These are phyloP conservation scores for Sebastes goodei DNA, from an alignment of 2,797 vertebrate species.

Conservation along the genomic window DNA sequence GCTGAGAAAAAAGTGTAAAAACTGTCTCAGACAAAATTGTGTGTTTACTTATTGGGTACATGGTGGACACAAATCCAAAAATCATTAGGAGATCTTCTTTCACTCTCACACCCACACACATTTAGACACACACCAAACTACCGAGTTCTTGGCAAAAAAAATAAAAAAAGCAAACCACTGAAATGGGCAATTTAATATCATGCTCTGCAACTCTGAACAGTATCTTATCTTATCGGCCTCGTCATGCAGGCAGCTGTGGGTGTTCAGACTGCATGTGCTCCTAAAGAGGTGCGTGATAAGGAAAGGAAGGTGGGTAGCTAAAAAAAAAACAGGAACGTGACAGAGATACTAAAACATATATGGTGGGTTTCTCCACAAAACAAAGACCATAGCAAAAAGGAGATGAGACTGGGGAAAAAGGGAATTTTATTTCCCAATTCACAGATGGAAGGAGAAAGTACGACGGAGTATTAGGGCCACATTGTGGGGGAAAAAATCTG, in stretches of 20 bases:
- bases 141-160: not conserved
- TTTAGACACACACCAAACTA: not conserved
- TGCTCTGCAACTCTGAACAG: conserved; percentile 61
- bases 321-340: conserved; percentile 17
- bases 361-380: conserved; percentile 6
- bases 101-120: not conserved
- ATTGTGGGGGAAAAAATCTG: not conserved
- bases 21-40: not conserved
- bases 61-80: not conserved
- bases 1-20: not conserved
- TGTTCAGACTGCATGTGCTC: conserved; percentile 43
- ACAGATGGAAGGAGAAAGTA: not conserved
- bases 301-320: not conserved
- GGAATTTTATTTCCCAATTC: not conserved
- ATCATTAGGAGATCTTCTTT: not conserved
- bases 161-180: conserved; percentile 29
- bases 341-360: conserved; percentile 21
- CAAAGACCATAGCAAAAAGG: not conserved
- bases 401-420: not conserved
- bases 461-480: no score
- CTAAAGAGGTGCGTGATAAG: conserved; percentile 50
- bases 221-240: conserved; percentile 61
- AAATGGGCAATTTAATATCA: conserved; percentile 74
- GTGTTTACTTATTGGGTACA: not conserved
- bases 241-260: conserved; percentile 52